Evolutionary conservation across 2,797 vertebrate species (phyloP).

Genomic region (Salarias fasciatus): DNA sequence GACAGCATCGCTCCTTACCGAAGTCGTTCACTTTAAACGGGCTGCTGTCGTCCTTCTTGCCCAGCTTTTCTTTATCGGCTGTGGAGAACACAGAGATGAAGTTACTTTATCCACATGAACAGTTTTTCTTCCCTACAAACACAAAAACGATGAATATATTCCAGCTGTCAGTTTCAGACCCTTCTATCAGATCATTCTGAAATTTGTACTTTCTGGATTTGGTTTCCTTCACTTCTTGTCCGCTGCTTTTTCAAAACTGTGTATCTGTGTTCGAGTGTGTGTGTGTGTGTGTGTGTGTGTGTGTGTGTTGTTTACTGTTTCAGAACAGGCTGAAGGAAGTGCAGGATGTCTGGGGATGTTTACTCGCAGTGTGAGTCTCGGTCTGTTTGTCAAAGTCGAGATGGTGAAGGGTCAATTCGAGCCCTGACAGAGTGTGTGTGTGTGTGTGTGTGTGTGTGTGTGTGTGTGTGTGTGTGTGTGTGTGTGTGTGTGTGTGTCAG

Average conservation of each 20-base stretch:
- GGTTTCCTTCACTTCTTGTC: constrained; percentile 10
- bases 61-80: constrained; percentile 88
- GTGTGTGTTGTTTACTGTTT: constrained; percentile 17
- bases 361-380: constrained; percentile 30
- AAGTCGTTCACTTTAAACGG: constrained; percentile 89
- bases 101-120: background rate
- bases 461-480: constrained; percentile 3
- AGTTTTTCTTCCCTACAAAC: too few species aligned
- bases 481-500: constrained; percentile 11
- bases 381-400: constrained; percentile 39
- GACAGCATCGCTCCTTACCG: constrained; percentile 71
- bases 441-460: constrained; percentile 18
- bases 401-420: constrained; percentile 34
- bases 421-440: background rate
- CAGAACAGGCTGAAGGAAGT: constrained; percentile 36
- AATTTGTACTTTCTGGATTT: background rate
- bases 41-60: constrained; percentile 91
- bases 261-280: constrained; percentile 15
- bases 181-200: background rate
- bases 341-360: constrained; percentile 39
- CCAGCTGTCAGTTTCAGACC: background rate
- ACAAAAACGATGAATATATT: background rate
- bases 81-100: constrained; percentile 9
- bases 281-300: constrained; percentile 14
- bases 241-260: constrained; percentile 3